Conservation (phyloP, 2,888 invertebrate species). For the Pyrocoelia pectoralis region DNA sequence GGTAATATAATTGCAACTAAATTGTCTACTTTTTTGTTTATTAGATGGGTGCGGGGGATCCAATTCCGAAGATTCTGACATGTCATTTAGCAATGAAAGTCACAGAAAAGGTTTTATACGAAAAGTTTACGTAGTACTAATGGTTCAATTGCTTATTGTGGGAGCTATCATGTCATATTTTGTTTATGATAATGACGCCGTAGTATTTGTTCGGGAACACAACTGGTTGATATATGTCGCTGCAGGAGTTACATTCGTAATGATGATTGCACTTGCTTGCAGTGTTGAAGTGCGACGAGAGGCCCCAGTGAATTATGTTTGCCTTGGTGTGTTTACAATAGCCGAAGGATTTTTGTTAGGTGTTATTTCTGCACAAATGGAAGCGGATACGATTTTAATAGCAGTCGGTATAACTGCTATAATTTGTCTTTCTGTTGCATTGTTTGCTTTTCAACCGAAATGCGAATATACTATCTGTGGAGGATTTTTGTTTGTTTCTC, state of each 20-base stretch:
- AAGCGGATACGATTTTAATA: conserved; percentile 71
- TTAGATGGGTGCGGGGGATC: conserved; percentile 56
- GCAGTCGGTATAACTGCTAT: conserved; percentile 91
- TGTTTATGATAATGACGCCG: conserved; percentile 71
- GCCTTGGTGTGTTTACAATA: conserved; percentile 84
- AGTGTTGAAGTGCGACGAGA: conserved; percentile 84
- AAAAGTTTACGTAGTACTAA: conserved; percentile 85
- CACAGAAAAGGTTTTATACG: conserved; percentile 78
- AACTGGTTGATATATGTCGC: conserved; percentile 64
- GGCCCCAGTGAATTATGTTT: conserved; percentile 87
- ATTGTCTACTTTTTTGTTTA: conserved; percentile 20
- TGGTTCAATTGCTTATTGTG: conserved; percentile 84
- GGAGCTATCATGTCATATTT: conserved; percentile 81
- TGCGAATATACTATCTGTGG: conserved; percentile 85
- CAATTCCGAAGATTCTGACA: conserved; percentile 64
- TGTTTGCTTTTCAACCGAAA: conserved; percentile 95
- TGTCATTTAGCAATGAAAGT: conserved; percentile 75
- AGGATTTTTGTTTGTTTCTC: conserved; percentile 77
- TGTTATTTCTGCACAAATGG: conserved; percentile 70
- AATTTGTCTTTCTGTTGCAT: conserved; percentile 83
- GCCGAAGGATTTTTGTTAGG: conserved; percentile 86
- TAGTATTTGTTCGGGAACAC: conserved; percentile 66
- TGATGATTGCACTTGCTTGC: conserved; percentile 86
- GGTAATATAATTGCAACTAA: too few relatives aligned
- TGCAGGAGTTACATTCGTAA: conserved; percentile 65